These are phyloP conservation scores for Thysanoteuthis rhombus DNA, from an alignment of 2,888 invertebrate genomes.

Conservation along the genomic window DNA sequence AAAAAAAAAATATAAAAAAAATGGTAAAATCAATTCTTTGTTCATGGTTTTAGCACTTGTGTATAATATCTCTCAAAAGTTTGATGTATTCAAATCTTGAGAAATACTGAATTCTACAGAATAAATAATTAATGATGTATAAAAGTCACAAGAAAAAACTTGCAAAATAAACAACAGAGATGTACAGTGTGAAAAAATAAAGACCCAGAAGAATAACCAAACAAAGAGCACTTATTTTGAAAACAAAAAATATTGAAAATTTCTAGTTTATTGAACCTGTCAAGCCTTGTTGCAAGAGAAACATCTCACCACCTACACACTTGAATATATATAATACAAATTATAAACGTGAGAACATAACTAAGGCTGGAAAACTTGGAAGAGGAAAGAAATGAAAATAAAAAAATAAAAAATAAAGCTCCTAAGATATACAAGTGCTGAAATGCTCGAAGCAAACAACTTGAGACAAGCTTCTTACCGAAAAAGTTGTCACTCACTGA, in stretches of 20 bases:
- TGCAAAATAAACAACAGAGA: background rate
- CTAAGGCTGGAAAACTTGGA: background rate
- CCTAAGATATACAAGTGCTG: constrained; percentile 18
- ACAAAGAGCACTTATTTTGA: background rate
- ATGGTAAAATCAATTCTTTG: too few relatives aligned
- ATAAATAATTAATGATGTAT: background rate
- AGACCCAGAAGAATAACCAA: background rate
- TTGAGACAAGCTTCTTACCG: constrained; percentile 79
- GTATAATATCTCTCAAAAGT: background rate
- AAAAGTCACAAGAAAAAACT: background rate
- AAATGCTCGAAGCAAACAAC: constrained; percentile 40
- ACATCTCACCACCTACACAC: background rate
- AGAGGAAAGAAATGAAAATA: background rate
- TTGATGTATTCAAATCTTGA: background rate
- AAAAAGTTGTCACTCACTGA: constrained; percentile 99
- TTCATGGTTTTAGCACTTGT: too few relatives aligned
- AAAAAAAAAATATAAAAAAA: background rate
- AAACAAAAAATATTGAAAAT: background rate
- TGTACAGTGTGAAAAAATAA: background rate
- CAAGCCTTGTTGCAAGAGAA: constrained; percentile 25
- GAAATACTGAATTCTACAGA: background rate
- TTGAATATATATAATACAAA: background rate
- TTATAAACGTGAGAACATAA: background rate
- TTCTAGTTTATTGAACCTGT: background rate
- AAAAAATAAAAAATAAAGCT: background rate